Percentiles rank a stretch among this genome's conserved stretches.
phyloP scores from a whole-genome alignment of 1,140 invertebrate genomes.

The Brachionus asplanchnoidis region DNA sequence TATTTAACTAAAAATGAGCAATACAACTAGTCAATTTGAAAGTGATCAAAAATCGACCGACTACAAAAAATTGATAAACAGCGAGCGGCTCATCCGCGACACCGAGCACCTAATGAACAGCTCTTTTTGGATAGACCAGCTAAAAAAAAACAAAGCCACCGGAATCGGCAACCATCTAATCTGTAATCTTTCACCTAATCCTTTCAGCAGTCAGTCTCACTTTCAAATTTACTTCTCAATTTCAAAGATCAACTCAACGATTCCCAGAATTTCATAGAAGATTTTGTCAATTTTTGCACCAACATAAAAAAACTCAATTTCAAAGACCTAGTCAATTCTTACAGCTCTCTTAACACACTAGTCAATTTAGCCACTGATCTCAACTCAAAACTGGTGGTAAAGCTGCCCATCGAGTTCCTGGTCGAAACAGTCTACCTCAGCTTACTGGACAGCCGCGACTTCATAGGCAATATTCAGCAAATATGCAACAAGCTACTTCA shows the following conservation, averaged over 20 bases:
- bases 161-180: not conserved
- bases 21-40: not conserved
- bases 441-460: not conserved
- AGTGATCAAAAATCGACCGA: not conserved
- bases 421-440: not conserved
- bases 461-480: conserved; percentile 5
- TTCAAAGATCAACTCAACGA: not conserved
- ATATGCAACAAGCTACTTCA: not conserved
- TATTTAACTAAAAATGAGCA: not conserved
- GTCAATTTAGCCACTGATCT: not conserved
- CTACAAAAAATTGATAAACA: not conserved
- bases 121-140: conserved; percentile 8
- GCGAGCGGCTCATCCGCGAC: not conserved
- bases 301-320: not conserved
- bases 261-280: not conserved
- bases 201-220: not conserved
- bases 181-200: not conserved
- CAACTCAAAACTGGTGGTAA: not conserved
- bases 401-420: not conserved
- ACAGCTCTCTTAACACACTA: not conserved
- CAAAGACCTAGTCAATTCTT: not conserved
- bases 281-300: conserved; percentile 13
- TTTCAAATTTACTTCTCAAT: no score
- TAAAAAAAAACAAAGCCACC: conserved; percentile 1
- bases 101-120: conserved; percentile 22